phyloP scores from a whole-genome alignment of 2,797 vertebrate species.

The Echiichthys vipera region DNA sequence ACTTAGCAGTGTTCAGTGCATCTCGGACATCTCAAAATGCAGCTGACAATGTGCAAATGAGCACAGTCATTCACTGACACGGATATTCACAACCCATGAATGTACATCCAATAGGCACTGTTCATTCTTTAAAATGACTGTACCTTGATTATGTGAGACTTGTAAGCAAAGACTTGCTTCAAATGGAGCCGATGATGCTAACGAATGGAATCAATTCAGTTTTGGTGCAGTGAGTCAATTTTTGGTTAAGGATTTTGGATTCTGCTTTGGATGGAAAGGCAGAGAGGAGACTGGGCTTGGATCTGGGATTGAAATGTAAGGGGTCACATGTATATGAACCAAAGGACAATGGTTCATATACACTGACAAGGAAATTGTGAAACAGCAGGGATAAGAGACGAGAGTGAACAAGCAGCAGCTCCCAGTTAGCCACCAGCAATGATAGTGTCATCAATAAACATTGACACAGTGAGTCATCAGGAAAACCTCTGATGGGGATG shows the following conservation, averaged over 20 bases:
- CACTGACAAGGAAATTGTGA: background rate
- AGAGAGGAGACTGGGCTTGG: background rate
- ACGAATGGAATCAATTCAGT: background rate
- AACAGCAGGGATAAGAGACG: background rate
- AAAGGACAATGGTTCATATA: background rate
- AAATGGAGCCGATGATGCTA: background rate
- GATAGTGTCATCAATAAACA: background rate
- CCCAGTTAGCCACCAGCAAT: background rate
- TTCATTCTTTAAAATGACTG: background rate
- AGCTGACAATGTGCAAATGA: background rate
- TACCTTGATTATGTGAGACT: background rate
- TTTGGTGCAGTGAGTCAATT: background rate
- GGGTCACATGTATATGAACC: background rate
- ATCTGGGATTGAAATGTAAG: background rate
- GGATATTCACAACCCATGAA: background rate
- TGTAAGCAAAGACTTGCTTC: background rate
- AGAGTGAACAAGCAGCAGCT: conserved; percentile 6
- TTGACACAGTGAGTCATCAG: background rate
- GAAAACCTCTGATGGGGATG: background rate
- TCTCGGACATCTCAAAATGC: conserved; percentile 1
- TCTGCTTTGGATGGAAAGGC: background rate
- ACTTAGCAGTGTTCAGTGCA: background rate
- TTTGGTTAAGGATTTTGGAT: background rate
- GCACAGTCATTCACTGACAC: background rate
- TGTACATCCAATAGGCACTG: background rate